Evolutionary conservation across 1,140 invertebrate species (phyloP).

Genomic region (Musca domestica): DNA sequence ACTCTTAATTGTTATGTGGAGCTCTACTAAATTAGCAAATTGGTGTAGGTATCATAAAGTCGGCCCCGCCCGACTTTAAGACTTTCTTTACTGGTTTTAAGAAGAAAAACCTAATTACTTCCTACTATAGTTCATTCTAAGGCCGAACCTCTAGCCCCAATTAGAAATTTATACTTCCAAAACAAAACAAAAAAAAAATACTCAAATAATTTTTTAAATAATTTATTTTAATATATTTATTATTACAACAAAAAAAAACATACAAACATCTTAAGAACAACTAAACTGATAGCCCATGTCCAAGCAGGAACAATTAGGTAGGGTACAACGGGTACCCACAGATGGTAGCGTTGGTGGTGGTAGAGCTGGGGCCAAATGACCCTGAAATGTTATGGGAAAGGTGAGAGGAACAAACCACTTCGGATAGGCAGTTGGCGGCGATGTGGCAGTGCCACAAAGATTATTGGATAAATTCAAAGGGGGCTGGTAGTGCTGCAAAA

Average conservation of each 20-base stretch:
- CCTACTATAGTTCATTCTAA: no score
- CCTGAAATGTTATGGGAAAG: constrained; percentile 50
- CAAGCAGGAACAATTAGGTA: constrained; percentile 50
- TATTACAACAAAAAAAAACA: no score
- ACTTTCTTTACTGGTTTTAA: no score
- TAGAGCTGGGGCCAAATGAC: constrained; percentile 48
- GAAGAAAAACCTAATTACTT: no score
- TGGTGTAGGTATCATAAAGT: no score
- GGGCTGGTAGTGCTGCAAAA: not conserved
- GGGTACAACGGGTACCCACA: constrained; percentile 48
- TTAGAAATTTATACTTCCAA: no score
- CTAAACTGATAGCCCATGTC: constrained; percentile 48
- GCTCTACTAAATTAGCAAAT: no score
- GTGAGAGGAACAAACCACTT: constrained; percentile 53
- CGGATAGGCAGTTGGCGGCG: constrained; percentile 45
- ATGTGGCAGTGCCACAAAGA: constrained; percentile 3
- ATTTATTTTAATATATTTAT: no score
- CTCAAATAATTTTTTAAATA: not conserved
- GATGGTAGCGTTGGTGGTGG: constrained; percentile 49
- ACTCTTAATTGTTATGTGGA: no score
- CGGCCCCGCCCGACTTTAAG: no score
- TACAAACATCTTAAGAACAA: not conserved
- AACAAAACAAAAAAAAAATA: not conserved
- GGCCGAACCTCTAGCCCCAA: no score
- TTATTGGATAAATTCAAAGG: not conserved